Conservation (phyloP, 2,113 vertebrate genomes). For the Dascyllus trimaculatus region DNA sequence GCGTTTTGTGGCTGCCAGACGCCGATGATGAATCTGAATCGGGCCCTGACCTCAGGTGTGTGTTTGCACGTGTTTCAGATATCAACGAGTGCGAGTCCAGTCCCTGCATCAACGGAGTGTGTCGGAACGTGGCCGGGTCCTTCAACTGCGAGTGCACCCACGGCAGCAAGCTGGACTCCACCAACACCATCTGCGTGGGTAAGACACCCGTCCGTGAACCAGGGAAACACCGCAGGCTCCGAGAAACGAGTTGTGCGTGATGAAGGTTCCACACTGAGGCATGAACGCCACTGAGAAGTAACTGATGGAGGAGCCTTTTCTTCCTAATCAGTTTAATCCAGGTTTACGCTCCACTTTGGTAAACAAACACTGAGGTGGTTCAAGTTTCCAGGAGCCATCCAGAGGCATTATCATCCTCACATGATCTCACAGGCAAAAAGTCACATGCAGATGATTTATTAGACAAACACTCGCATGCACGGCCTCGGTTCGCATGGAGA, state of each 20-base stretch:
- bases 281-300: background rate
- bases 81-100: conserved; percentile 92
- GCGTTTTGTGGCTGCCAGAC: background rate
- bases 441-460: conserved; percentile 11
- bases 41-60: conserved; percentile 35
- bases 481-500: conserved; percentile 34
- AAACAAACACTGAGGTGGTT: conserved; percentile 48
- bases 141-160: conserved; percentile 93
- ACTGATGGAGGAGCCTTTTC: background rate
- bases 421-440: conserved; percentile 42
- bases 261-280: conserved; percentile 19
- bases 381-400: conserved; percentile 23
- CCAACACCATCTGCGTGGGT: conserved; percentile 94
- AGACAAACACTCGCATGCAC: conserved; percentile 43
- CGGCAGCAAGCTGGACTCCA: conserved; percentile 92
- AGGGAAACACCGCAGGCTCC: background rate
- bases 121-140: conserved; percentile 91
- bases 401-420: conserved; percentile 45
- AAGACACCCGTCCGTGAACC: conserved; percentile 70
- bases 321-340: conserved; percentile 18
- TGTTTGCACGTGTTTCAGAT: conserved; percentile 82
- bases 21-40: conserved; percentile 2
- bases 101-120: conserved; percentile 92
- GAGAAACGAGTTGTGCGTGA: conserved; percentile 9
- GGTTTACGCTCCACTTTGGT: conserved; percentile 1